Percentiles rank a stretch among this genome's conserved stretches.
These are phyloP conservation scores for Nibea albiflora DNA, from an alignment of 2,113 vertebrate species.

Conservation along the genomic window DNA sequence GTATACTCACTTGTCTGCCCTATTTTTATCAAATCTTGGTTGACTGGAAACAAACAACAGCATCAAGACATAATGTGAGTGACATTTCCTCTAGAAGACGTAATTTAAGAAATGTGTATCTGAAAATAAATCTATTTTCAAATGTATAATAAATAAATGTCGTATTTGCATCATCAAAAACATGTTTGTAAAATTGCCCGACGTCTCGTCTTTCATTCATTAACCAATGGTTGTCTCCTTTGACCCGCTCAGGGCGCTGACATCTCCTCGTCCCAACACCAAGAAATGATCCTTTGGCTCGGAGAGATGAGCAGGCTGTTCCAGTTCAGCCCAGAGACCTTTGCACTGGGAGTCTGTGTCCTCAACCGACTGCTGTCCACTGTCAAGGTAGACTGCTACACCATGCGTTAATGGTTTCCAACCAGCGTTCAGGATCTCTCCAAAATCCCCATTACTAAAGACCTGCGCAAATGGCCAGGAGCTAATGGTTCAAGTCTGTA, in stretches of 20 bases:
- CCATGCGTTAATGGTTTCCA: not conserved
- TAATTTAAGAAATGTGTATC: no score
- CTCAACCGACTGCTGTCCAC: constrained; percentile 82
- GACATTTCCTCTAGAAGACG: no score
- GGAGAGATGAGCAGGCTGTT: constrained; percentile 78
- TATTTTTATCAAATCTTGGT: no score
- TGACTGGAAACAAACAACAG: no score
- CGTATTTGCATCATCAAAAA: not conserved
- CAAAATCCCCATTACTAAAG: not conserved
- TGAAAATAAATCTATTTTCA: no score
- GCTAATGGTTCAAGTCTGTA: not conserved
- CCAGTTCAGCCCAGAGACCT: constrained; percentile 81
- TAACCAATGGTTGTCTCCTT: not conserved
- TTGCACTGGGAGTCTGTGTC: constrained; percentile 81
- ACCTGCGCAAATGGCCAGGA: not conserved
- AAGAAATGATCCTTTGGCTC: constrained; percentile 82
- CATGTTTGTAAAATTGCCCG: not conserved
- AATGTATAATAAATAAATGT: no score
- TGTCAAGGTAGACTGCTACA: constrained; percentile 73
- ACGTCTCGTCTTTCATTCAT: not conserved
- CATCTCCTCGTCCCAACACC: constrained; percentile 76
- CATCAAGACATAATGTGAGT: no score
- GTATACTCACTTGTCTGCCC: no score
- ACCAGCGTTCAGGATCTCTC: not conserved
- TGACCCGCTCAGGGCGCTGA: constrained; percentile 76